A percentile compares a stretch with the other conserved stretches of the same genome.
Conservation (phyloP, 2,797 vertebrate species). For the Miichthys miiuy region DNA sequence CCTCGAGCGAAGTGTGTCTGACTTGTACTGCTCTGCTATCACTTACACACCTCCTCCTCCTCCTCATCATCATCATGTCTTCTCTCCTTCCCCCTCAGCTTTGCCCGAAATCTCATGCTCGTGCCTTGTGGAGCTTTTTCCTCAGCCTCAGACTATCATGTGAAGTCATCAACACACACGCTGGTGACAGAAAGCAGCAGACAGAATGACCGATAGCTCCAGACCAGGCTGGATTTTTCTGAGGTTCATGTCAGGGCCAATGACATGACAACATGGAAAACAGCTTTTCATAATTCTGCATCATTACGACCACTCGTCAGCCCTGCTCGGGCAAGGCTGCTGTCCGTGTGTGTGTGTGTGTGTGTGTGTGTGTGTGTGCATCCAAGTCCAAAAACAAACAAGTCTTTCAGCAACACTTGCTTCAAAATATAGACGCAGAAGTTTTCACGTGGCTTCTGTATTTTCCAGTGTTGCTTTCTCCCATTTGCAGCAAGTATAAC, state of each 20-base stretch:
- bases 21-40: background rate
- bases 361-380: background rate
- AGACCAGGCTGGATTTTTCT: conserved; percentile 46
- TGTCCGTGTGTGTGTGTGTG: background rate
- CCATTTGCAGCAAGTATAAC: background rate
- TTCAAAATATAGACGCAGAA: conserved; percentile 1
- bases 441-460: background rate
- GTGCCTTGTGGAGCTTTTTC: background rate
- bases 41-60: background rate
- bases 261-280: conserved; percentile 67
- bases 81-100: too few species aligned
- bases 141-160: background rate
- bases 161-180: background rate
- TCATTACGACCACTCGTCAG: conserved; percentile 55
- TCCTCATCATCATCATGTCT: background rate
- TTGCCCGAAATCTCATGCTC: too few species aligned
- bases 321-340: conserved; percentile 47
- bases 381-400: conserved; percentile 24
- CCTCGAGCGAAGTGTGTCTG: conserved; percentile 14
- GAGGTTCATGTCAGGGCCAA: conserved; percentile 47
- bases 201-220: conserved; percentile 21
- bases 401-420: conserved; percentile 8
- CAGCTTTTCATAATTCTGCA: conserved; percentile 62
- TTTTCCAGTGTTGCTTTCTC: conserved; percentile 1
- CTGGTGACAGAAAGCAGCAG: conserved; percentile 6